Evolutionary conservation across 2,113 vertebrate genomes (phyloP).

Genomic region (Phrynosoma blainvillii): DNA sequence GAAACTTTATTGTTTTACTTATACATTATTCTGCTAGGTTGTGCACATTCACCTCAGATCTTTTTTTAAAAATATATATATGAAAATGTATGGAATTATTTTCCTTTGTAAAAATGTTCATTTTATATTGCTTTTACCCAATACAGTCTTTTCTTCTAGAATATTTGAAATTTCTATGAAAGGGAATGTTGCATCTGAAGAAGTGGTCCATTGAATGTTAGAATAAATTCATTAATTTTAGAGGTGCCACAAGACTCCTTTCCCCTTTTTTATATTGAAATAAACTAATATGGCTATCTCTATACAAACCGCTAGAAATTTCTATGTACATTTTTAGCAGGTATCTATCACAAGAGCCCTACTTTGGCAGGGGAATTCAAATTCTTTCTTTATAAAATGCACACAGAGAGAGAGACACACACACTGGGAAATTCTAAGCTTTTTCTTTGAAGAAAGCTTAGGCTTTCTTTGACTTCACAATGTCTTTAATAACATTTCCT

Average conservation of each 20-base stretch:
- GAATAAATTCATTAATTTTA: too few relatives aligned
- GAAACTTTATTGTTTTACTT: background rate
- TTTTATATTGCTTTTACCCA: background rate
- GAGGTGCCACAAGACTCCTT: too few relatives aligned
- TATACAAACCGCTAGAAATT: too few relatives aligned
- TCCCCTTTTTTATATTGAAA: too few relatives aligned
- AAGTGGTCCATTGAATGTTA: too few relatives aligned
- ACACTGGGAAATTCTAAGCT: background rate
- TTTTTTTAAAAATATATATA: background rate
- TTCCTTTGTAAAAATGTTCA: background rate
- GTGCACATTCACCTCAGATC: rapidly evolving
- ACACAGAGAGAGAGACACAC: background rate
- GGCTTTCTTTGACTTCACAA: conserved; percentile 13
- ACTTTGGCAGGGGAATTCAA: background rate
- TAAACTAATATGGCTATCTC: too few relatives aligned
- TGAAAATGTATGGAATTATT: background rate
- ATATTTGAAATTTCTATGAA: background rate
- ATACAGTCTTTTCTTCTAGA: background rate
- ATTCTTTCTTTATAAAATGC: background rate
- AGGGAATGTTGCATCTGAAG: too few relatives aligned
- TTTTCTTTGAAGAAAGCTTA: conserved; percentile 9
- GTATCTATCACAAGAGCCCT: background rate
- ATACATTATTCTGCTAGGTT: background rate
- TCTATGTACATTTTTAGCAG: background rate
- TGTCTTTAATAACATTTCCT: conserved; percentile 20